phyloP scores from a whole-genome alignment of 2,113 vertebrate species.

The Aspidoscelis tigris region DNA sequence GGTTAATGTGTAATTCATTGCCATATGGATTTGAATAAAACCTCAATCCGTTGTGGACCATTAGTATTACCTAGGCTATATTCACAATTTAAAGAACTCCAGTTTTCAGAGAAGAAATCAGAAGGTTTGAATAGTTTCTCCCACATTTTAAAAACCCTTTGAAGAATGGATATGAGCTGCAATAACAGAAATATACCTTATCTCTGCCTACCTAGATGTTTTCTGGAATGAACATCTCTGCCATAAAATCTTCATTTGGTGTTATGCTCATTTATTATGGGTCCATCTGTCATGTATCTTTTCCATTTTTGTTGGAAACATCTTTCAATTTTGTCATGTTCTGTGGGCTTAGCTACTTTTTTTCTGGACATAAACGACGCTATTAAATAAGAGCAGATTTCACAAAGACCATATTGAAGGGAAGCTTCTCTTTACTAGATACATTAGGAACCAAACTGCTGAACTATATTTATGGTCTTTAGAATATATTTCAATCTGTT shows the following conservation, averaged over 20 bases:
- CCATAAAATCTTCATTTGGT: background rate
- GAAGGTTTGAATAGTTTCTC: no score
- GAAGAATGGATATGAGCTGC: no score
- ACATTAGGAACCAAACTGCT: background rate
- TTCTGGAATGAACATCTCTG: background rate
- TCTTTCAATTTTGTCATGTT: conserved; percentile 26
- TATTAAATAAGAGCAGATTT: conserved; percentile 33
- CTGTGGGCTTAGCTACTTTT: conserved; percentile 54
- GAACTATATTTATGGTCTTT: conserved; percentile 20
- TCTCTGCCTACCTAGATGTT: background rate
- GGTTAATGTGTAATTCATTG: no score
- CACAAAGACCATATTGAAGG: background rate
- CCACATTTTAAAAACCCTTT: no score
- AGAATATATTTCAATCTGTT: conserved; percentile 12
- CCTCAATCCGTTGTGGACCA: no score
- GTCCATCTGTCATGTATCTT: conserved; percentile 14
- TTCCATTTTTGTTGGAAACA: conserved; percentile 17
- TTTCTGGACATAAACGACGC: conserved; percentile 38
- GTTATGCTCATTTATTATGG: conserved; percentile 26
- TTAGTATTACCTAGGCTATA: no score
- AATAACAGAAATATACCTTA: no score
- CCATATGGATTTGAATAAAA: no score
- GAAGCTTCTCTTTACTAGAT: conserved; percentile 9
- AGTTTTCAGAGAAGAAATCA: no score
- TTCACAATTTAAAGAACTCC: no score